Evolutionary conservation across 2,113 vertebrate genomes (phyloP).

Genomic region (Pelobates fuscus): DNA sequence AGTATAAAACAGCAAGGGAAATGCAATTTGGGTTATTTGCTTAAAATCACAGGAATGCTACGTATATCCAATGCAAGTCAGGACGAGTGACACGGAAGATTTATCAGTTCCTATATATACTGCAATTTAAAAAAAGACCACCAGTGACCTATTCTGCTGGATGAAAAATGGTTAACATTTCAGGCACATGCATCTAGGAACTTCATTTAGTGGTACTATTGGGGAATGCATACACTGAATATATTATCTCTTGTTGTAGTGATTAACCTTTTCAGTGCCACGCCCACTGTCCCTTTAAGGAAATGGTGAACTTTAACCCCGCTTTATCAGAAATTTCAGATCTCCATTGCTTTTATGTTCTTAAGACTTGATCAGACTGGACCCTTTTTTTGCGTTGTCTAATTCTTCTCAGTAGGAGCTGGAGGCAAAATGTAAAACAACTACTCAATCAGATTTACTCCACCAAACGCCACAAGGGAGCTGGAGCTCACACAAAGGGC

Average conservation of each 20-base stretch:
- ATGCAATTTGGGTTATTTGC: conserved; percentile 3
- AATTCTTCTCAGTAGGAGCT: conserved; percentile 32
- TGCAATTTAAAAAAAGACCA: no score
- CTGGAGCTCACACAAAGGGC: conserved; percentile 22
- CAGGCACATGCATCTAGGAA: no score
- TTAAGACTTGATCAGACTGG: conserved; percentile 21
- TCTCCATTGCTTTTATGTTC: neutral
- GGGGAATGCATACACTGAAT: no score
- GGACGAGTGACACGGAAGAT: no score
- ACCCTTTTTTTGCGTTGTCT: no score
- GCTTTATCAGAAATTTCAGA: neutral
- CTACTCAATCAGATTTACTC: conserved; percentile 32
- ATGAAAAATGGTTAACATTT: no score
- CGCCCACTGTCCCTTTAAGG: neutral
- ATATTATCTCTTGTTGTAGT: no score
- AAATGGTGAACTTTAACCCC: neutral
- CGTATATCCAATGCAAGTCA: no score
- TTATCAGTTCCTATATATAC: no score
- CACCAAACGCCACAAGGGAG: conserved; percentile 16
- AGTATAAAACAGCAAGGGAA: neutral
- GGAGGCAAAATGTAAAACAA: conserved; percentile 33
- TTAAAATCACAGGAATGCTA: neutral
- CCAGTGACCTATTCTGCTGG: no score
- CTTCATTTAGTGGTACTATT: no score
- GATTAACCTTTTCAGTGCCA: no score